phyloP scores from a whole-genome alignment of 2,888 invertebrate genomes.

The Mythimna impura region DNA sequence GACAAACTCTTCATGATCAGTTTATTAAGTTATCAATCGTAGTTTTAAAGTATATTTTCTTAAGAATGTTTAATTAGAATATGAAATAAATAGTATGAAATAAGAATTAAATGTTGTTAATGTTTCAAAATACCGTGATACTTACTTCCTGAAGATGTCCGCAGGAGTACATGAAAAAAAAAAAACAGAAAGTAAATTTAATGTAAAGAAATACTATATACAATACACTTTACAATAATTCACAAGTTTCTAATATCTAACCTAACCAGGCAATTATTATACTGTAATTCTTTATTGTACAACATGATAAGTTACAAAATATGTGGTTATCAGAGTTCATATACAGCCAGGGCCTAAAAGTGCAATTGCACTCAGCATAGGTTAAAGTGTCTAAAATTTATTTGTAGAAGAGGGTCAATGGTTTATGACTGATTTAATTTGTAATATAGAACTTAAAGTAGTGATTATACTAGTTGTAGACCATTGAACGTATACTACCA shows the following conservation, averaged over 20 bases:
- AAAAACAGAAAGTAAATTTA: constrained; percentile 48
- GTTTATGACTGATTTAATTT: no score
- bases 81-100: background rate
- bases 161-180: constrained; percentile 69
- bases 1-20: no score
- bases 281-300: no score
- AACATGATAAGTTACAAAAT: no score
- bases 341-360: no score
- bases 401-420: no score
- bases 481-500: no score
- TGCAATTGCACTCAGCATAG: no score
- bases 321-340: no score
- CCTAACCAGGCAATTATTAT: background rate
- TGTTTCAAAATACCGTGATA: constrained; percentile 50
- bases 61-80: background rate
- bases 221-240: constrained; percentile 3
- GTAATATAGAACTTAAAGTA: no score
- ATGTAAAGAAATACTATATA: constrained; percentile 33
- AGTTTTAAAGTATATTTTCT: background rate
- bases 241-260: background rate
- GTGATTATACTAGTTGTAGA: no score
- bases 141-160: constrained; percentile 76
- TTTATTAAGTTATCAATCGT: background rate
- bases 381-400: background rate
- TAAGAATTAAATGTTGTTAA: background rate